Evolutionary conservation across 2,888 invertebrate genomes (phyloP).

Genomic region (Hyppa rectilinea): DNA sequence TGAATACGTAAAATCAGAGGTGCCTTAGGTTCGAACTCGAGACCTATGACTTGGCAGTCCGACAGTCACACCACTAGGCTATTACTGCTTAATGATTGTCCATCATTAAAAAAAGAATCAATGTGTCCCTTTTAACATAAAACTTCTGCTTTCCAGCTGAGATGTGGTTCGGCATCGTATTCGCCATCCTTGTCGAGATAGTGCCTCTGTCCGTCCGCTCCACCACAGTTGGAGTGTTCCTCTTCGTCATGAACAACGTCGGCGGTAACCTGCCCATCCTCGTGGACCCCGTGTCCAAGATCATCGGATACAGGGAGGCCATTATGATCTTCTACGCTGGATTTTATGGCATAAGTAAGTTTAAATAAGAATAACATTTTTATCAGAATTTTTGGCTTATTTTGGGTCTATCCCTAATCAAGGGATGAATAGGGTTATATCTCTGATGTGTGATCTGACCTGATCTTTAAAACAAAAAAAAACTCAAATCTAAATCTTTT

Average conservation of each 20-base stretch:
- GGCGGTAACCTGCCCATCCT: slow-evolving; percentile 97
- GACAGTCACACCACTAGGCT: too few species aligned
- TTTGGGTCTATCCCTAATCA: background rate
- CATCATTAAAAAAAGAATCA: too few species aligned
- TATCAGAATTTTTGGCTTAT: background rate
- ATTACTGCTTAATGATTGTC: too few species aligned
- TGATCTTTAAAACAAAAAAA: too few species aligned
- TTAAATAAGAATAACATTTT: background rate
- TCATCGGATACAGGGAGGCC: slow-evolving; percentile 95
- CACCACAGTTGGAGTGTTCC: slow-evolving; percentile 96
- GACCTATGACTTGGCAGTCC: too few species aligned
- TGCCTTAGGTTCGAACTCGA: too few species aligned
- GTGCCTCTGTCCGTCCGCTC: slow-evolving; percentile 95
- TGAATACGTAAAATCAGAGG: too few species aligned
- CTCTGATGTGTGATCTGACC: too few species aligned
- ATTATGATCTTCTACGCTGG: slow-evolving; percentile 97
- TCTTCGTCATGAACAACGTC: slow-evolving; percentile 98
- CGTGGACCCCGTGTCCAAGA: slow-evolving; percentile 95
- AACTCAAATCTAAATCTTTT: too few species aligned
- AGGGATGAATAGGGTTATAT: too few species aligned
- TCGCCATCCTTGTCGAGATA: slow-evolving; percentile 97
- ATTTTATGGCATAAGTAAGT: slow-evolving; percentile 96
- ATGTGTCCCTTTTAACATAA: background rate
- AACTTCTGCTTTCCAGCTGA: slow-evolving; percentile 92
- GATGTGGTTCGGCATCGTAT: slow-evolving; percentile 98